Evolutionary conservation across 64 coral and sea anemone genomes (phyloP), one percentile per base, ranked within the genome.

Genomic region (Acropora tenuis): DNA sequence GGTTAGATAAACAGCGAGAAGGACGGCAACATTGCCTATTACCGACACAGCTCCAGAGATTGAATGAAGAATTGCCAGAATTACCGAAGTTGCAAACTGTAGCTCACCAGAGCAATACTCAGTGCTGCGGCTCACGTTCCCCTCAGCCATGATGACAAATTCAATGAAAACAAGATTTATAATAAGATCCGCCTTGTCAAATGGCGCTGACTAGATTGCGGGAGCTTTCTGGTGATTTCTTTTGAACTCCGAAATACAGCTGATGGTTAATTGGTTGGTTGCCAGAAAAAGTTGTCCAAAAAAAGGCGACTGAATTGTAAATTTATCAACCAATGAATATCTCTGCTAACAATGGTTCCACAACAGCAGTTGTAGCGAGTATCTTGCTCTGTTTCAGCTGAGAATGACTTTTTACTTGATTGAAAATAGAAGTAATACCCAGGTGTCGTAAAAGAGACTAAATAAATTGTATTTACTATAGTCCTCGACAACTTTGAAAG

Each of bases 1-100:
- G 2, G 94, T 96, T 44, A 69, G 90, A 52, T 89, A 93, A 47
- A 96, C 57, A 6, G 94, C 72, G 5, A 85, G 74, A 52, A 96
- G 80, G 60, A 96, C 94, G 11, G 92, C 55, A 3, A 79, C 12
- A 82, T 96, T 96, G 40, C 94, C 94, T 0, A 42, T 50, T 20
- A 87, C 63, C 12, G 94, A 84, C 18, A 96, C 65, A 18, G 93
- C 6, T 41, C 90, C 90, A 45, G 91, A 96, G 50, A 93, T 67
- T 5, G 74, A 47, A 43, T 96, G 79, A 8, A 96, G 82, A 63
- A 87, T 8, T 3, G 67, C 69, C 8, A 96, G 87, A 66, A 93
- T 44, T 16, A 93, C 67, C 7, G 92, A 89, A 1, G 91, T 69
- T 6, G 58, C 10, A 12, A 59, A 42, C 8, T 83, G 63, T 5